Percentiles rank a stretch among this genome's conserved stretches.
phyloP scores from a whole-genome alignment of 1,140 invertebrate genomes.

The Paracyclopina nana region DNA sequence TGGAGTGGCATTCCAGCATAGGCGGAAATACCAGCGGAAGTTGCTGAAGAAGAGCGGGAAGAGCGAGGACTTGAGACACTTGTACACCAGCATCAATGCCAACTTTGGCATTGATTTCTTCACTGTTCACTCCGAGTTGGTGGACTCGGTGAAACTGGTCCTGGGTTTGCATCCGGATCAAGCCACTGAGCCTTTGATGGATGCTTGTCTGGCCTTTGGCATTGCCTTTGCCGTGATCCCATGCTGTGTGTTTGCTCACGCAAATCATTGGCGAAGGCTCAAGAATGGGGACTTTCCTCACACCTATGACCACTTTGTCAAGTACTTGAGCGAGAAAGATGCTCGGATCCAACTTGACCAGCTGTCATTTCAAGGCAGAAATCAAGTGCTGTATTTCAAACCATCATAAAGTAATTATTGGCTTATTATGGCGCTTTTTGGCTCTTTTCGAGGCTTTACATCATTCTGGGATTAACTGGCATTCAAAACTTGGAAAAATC shows the following conservation, averaged over 20 bases:
- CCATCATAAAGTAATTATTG: too few species aligned
- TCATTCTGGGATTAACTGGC: too few species aligned
- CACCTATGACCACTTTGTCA: neutral
- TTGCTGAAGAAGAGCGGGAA: constrained; percentile 4
- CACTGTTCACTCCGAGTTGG: neutral
- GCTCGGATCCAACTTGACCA: neutral
- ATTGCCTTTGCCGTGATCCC: constrained; percentile 1
- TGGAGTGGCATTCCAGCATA: too few species aligned
- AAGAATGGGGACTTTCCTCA: neutral
- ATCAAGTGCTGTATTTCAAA: constrained; percentile 1
- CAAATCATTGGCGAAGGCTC: constrained; percentile 2
- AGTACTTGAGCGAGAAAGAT: neutral
- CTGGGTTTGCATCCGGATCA: constrained; percentile 12
- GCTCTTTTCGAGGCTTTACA: too few species aligned
- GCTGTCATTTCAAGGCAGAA: neutral
- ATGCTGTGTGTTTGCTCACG: constrained; percentile 7
- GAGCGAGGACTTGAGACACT: too few species aligned
- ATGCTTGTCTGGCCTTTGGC: neutral
- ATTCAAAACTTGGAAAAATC: too few species aligned
- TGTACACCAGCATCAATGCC: too few species aligned
- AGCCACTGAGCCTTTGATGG: constrained; percentile 7
- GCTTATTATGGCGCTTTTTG: too few species aligned
- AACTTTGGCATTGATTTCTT: too few species aligned
- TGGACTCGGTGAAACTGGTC: neutral
- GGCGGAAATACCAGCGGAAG: constrained; percentile 3